A percentile compares a stretch with the other conserved stretches of the same genome.
Evolutionary conservation across 2,113 vertebrate genomes (phyloP).

Genomic region (Prinia subflava): DNA sequence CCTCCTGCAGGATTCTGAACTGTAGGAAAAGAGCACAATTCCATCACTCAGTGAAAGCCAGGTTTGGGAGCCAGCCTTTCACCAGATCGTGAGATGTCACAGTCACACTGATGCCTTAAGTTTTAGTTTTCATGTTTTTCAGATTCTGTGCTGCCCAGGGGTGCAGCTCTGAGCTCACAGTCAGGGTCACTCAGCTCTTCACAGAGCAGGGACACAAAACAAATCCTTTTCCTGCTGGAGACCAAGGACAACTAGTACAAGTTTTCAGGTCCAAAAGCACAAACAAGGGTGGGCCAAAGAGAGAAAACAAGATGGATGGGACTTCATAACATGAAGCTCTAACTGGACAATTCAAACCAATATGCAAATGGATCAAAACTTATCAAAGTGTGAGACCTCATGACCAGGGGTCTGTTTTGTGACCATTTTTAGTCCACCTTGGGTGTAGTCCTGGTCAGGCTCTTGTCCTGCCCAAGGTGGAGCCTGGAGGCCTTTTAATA

Average conservation of each 20-base stretch:
- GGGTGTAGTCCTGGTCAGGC: background rate
- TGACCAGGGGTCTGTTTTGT: background rate
- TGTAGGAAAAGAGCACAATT: background rate
- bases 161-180: background rate
- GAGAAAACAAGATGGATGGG: background rate
- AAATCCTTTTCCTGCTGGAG: background rate
- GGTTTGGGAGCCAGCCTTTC: background rate
- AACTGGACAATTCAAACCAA: background rate
- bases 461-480: background rate
- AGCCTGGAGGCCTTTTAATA: background rate
- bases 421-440: background rate
- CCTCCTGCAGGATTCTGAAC: background rate
- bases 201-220: background rate
- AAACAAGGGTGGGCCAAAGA: background rate
- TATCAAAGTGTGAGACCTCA: background rate
- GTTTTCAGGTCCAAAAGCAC: background rate
- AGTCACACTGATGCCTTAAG: background rate
- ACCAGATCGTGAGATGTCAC: background rate
- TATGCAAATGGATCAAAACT: background rate
- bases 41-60: background rate
- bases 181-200: background rate
- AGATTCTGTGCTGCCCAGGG: background rate
- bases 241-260: background rate
- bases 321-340: background rate
- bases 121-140: background rate